Base-by-base conservation (phyloP, 1,140 invertebrate genomes). In the Drosophila kanapiae region DNA sequence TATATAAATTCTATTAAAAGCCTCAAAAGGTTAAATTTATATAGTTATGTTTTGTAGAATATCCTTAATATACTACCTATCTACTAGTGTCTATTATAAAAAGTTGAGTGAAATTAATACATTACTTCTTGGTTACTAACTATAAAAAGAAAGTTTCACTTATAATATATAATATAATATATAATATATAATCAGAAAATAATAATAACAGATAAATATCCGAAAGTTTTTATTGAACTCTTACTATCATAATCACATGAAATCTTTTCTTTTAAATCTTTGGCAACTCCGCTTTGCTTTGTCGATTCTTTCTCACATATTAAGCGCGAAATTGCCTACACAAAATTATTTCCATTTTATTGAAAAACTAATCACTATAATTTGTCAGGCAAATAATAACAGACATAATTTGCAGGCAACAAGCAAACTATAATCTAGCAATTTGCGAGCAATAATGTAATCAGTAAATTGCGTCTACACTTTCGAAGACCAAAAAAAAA, bases 401-500 rank as follows among this genome's bases (percentile, higher is more conserved):
- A 70, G 75, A 75, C 53, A 78, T 82, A 78, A 82, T 82, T 67
- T 78, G 59, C 62, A 54, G 60, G 45, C 54, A 68, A 77, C 75
- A 70, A 75, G 71, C 51, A 83, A 72, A 87, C 72, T 74, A 80
- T 82, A 86, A 90, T 90, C 86, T 88, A 86, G 79, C 87, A 90
- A 90, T 90, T 90, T 90, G 75, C 86, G 71, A 63, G 85, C 78
- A 79, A 90, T 90, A 90, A 85, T 90, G 78, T 90, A 88, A 88
- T 88, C 84, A 88, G 84, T 75, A 87, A 84, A 87, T 88, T 88
- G 74, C 85, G 78, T 84, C 84, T 88, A 84, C 82, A 86, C 75
- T 86, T 60, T 83, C 42, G 42, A 58, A 40, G 38, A 38, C 14
- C 57, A 56, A 80, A 75, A 74, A 68, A 65, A 74, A 74, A 47